These are phyloP conservation scores for Orientallactaga bullata DNA, from an alignment of 2,113 vertebrate species.

Conservation along the genomic window DNA sequence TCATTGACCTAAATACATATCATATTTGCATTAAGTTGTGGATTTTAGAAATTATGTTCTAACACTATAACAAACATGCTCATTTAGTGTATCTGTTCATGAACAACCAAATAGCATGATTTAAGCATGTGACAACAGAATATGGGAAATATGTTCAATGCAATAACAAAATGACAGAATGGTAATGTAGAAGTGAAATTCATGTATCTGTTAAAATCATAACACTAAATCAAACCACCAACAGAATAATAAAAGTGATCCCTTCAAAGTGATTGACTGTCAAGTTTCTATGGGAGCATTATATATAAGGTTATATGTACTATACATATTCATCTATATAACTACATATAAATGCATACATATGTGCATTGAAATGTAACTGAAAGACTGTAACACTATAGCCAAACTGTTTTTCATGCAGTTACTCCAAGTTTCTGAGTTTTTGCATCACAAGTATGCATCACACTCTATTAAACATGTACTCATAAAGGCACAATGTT, in stretches of 20 bases:
- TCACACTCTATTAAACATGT: constrained; percentile 61
- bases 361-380: constrained; percentile 19
- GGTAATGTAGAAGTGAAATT: constrained; percentile 42
- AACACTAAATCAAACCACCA: constrained; percentile 62
- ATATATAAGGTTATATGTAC: not conserved
- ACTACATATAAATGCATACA: not conserved
- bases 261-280: constrained; percentile 31
- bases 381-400: constrained; percentile 11
- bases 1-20: not conserved
- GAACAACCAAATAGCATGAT: not conserved
- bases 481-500: constrained; percentile 64
- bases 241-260: constrained; percentile 30
- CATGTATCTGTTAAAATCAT: constrained; percentile 54
- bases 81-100: not conserved
- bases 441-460: constrained; percentile 66
- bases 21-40: not conserved
- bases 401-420: constrained; percentile 43
- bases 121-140: not conserved
- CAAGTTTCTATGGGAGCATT: not conserved
- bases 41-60: constrained; percentile 46
- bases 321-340: not conserved
- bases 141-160: constrained; percentile 9
- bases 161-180: constrained; percentile 8
- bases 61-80: not conserved
- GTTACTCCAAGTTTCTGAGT: constrained; percentile 43